These are phyloP conservation scores for Spilarctia lutea DNA, from an alignment of 2,888 invertebrate species.

Conservation along the genomic window DNA sequence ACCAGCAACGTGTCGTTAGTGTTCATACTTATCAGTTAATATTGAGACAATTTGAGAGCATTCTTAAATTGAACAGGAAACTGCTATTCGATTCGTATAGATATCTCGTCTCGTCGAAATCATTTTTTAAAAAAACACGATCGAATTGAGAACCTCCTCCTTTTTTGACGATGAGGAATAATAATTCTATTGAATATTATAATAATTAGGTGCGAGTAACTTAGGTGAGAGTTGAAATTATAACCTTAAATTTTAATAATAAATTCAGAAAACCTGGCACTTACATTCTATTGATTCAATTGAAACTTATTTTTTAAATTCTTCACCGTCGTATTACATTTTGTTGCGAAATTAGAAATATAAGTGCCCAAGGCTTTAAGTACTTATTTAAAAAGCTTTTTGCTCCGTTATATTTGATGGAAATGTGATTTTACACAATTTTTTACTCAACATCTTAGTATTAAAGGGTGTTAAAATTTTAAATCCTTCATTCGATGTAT, in stretches of 20 bases:
- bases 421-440: constrained; percentile 4
- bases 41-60: no score
- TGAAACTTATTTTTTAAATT: background rate
- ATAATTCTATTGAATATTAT: background rate
- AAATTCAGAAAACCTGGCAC: background rate
- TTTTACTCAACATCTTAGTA: background rate
- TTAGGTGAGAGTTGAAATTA: background rate
- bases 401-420: background rate
- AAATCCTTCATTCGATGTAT: background rate
- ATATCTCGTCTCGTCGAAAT: no score
- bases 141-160: no score
- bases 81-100: no score
- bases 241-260: no score
- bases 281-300: background rate
- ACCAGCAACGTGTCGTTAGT: no score
- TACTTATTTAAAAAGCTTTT: constrained; percentile 7
- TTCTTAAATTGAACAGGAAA: no score
- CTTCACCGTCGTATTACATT: background rate
- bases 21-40: no score
- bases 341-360: background rate
- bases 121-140: no score
- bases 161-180: no score
- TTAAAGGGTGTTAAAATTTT: background rate
- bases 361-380: background rate
- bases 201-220: background rate